These are phyloP conservation scores for Macropodus opercularis DNA, from an alignment of 2,797 vertebrate genomes.

Conservation along the genomic window DNA sequence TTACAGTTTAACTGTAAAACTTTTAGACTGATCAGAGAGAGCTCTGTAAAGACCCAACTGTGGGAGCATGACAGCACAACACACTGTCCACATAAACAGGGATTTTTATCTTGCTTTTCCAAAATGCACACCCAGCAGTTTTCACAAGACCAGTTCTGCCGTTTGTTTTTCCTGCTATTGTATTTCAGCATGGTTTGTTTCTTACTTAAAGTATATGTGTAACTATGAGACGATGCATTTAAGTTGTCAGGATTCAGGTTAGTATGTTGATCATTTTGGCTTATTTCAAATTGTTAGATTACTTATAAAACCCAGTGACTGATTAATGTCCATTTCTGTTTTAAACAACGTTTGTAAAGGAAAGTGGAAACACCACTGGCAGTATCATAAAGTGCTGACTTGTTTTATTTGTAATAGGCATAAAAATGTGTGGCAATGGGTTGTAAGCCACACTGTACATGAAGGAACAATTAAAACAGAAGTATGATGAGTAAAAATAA, in stretches of 20 bases:
- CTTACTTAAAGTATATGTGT: background rate
- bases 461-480: conserved; percentile 36
- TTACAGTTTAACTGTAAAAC: background rate
- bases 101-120: conserved; percentile 20
- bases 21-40: background rate
- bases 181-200: conserved; percentile 29
- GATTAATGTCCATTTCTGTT: conserved; percentile 6
- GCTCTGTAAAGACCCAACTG: background rate
- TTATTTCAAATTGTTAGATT: background rate
- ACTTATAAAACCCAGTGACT: background rate
- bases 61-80: background rate
- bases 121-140: conserved; percentile 1
- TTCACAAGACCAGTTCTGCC: conserved; percentile 5
- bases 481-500: conserved; percentile 21
- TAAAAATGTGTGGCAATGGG: background rate
- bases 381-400: background rate
- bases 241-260: conserved; percentile 7
- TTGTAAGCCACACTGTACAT: conserved; percentile 12
- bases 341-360: background rate
- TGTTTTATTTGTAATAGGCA: conserved; percentile 17
- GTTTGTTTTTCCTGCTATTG: conserved; percentile 27
- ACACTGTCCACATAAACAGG: background rate
- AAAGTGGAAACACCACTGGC: background rate
- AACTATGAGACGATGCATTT: conserved; percentile 16
- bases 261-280: conserved; percentile 8